Percentiles rank a stretch among this genome's conserved stretches.
Conservation (phyloP, 2,888 invertebrate genomes). For the Oithona nana region DNA sequence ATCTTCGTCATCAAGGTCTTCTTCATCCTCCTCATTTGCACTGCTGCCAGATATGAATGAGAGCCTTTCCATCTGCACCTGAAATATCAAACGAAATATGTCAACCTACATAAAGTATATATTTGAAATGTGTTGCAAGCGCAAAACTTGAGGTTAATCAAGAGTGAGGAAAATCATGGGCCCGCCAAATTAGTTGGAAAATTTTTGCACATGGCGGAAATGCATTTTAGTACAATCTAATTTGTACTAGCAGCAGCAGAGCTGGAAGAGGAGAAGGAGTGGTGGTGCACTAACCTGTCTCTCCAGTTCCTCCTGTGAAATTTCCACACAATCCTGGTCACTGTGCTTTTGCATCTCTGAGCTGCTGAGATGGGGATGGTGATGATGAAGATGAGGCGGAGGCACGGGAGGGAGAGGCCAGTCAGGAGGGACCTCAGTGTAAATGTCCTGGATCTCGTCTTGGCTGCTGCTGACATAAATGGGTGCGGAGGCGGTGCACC, state of each 20-base stretch:
- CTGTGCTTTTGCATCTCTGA: background rate
- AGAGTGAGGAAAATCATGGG: too few relatives aligned
- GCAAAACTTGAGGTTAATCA: too few relatives aligned
- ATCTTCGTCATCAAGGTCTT: background rate
- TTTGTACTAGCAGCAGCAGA: too few relatives aligned
- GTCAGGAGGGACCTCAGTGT: background rate
- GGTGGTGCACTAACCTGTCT: too few relatives aligned
- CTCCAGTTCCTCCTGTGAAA: constrained; percentile 9
- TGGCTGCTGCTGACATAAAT: too few relatives aligned
- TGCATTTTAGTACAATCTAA: too few relatives aligned
- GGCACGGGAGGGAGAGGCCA: constrained; percentile 13
- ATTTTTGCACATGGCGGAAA: too few relatives aligned
- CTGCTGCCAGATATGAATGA: constrained; percentile 8
- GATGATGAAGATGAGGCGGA: background rate
- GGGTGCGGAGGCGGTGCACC: background rate
- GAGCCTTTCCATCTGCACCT: background rate
- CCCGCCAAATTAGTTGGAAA: too few relatives aligned
- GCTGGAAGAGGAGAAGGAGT: too few relatives aligned
- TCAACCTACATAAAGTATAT: background rate
- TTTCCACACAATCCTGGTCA: constrained; percentile 3
- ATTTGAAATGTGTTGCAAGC: background rate
- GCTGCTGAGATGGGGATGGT: background rate
- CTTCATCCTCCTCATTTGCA: constrained; percentile 6
- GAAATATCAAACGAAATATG: too few relatives aligned
- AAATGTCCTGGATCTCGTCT: constrained; percentile 4